Conservation (phyloP, 1,140 invertebrate genomes). For the Stenopsyche tienmushanensis region DNA sequence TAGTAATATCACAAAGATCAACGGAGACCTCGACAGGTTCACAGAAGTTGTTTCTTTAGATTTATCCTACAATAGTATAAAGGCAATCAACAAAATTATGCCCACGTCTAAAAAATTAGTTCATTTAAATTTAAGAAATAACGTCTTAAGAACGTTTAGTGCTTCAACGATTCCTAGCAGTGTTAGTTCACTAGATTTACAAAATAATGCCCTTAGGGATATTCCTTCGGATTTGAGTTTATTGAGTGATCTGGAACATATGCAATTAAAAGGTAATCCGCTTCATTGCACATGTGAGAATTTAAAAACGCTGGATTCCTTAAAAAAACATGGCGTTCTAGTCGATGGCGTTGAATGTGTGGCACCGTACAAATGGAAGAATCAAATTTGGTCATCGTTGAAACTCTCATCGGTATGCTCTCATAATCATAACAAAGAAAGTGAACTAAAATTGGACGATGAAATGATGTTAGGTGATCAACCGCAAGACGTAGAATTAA, state of each 20-base stretch:
- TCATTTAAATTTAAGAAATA: conserved; percentile 59
- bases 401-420: conserved; percentile 57
- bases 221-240: conserved; percentile 58
- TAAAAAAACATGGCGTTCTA: conserved; percentile 54
- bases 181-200: conserved; percentile 62
- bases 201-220: conserved; percentile 59
- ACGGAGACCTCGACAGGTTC: conserved; percentile 56
- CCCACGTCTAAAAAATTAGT: conserved; percentile 58
- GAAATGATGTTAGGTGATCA: conserved; percentile 64
- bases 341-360: conserved; percentile 59
- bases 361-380: conserved; percentile 52
- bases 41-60: conserved; percentile 59
- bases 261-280: conserved; percentile 60
- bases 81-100: conserved; percentile 57
- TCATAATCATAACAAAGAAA: conserved; percentile 45
- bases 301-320: conserved; percentile 56
- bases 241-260: conserved; percentile 55
- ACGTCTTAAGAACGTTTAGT: conserved; percentile 56
- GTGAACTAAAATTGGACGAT: conserved; percentile 44
- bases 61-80: conserved; percentile 59
- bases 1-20: conserved; percentile 57
- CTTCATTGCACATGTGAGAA: conserved; percentile 63
- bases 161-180: conserved; percentile 58
- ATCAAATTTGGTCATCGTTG: conserved; percentile 57
- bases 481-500: conserved; percentile 48